Conservation (phyloP, 2,888 invertebrate genomes). For the Zele albiditarsus region DNA sequence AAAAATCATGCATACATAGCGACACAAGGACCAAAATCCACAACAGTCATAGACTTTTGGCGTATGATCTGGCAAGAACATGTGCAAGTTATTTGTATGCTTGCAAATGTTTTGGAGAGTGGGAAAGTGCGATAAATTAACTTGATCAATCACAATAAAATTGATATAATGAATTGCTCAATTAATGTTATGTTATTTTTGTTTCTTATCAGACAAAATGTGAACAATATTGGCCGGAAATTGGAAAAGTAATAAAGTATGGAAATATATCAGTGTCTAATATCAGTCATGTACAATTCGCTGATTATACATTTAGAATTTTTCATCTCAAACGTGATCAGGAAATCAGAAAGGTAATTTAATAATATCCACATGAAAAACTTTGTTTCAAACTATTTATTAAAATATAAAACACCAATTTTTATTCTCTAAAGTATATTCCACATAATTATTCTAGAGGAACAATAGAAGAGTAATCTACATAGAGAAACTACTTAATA, state of each 20-base stretch:
- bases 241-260: constrained; percentile 68
- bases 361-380: too few relatives aligned
- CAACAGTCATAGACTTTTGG: constrained; percentile 72
- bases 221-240: constrained; percentile 75
- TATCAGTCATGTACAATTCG: constrained; percentile 62
- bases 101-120: constrained; percentile 73
- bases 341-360: constrained; percentile 63
- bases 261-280: constrained; percentile 67
- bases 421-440: too few relatives aligned
- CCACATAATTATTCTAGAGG: too few relatives aligned
- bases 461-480: too few relatives aligned
- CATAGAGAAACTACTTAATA: too few relatives aligned
- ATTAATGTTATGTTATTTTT: background rate
- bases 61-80: constrained; percentile 74
- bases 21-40: constrained; percentile 69
- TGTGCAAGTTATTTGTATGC: constrained; percentile 73
- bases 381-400: too few relatives aligned
- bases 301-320: constrained; percentile 68
- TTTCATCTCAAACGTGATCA: constrained; percentile 61
- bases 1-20: constrained; percentile 65
- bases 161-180: constrained; percentile 23
- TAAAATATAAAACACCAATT: too few relatives aligned
- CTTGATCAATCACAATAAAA: background rate
- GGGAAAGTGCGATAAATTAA: constrained; percentile 66
- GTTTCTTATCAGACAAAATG: constrained; percentile 71